Evolutionary conservation across 2,888 invertebrate genomes (phyloP), one percentile per base, ranked within the genome.

Genomic region (Selenia dentaria): DNA sequence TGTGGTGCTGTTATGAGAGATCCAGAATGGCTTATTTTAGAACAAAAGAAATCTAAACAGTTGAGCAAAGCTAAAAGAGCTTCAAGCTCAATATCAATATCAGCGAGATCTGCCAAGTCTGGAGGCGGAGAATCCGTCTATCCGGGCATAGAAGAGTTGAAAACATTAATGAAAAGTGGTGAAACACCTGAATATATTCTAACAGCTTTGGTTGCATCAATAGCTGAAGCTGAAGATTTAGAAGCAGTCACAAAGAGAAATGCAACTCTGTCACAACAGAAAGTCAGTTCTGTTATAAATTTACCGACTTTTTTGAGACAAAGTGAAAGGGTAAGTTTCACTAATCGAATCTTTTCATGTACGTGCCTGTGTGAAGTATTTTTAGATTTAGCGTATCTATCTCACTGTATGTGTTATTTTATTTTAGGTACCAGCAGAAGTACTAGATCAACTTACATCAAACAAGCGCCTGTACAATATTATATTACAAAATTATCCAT

Each of bases 1-100:
- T 97, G 96, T 77, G 97, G 97, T 6, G 93, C 95, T 11, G 91
- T 97, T 1, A 97, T 98, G 96, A 92, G 95, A 51, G 97, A 97
- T 74, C 95, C 97, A 2, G 96, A 96, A 62, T 97, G 97, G 97
- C 92, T 93, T 74, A 91, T 92, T 22, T 61, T 89, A 38, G 94
- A 94, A 64, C 94, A 94, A 64, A 92, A 92, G 65, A 93, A 93
- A 77, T 91, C 83, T 54, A 79, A 84, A 43, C 70, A 83, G 39
- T 74, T 92, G 35, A 85, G 82, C 61, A 92, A 93, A 66, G 79
- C 92, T 1, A 89, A 91, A 57, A 83, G 92, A 57, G 83, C 87
- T 1, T 90, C 92, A 1, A 92, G 91, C 59, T 89, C 83, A 4
- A 79, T 85, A 20, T 93, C 93, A 0, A 91, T 92, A 45, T 92